Evolutionary conservation across 1,140 invertebrate species (phyloP).

Genomic region (Dreissena polymorpha): DNA sequence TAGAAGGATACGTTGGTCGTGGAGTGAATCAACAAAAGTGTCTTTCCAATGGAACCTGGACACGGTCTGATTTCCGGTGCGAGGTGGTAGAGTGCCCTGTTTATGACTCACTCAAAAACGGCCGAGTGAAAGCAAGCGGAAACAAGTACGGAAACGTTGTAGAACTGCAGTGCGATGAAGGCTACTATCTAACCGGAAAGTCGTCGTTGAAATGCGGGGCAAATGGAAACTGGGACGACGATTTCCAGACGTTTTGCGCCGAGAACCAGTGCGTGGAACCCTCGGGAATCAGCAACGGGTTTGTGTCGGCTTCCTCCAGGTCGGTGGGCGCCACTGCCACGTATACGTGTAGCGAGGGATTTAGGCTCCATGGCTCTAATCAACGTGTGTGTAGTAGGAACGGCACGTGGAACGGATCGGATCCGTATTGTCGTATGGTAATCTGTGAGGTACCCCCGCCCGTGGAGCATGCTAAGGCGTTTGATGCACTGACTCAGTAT

Average conservation of each 20-base stretch:
- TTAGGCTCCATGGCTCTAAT: slow-evolving; percentile 37
- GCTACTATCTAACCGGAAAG: slow-evolving; percentile 71
- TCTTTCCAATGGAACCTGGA: slow-evolving; percentile 65
- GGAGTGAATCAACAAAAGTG: slow-evolving; percentile 70
- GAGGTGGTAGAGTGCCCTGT: slow-evolving; percentile 59
- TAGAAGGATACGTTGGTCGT: slow-evolving; percentile 72
- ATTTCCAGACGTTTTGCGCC: slow-evolving; percentile 43
- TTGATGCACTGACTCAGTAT: slow-evolving; percentile 33
- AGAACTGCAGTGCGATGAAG: slow-evolving; percentile 70
- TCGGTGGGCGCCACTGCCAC: slow-evolving; percentile 22
- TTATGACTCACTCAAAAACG: slow-evolving; percentile 59
- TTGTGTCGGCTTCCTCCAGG: neutral
- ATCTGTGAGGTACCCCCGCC: slow-evolving; percentile 54
- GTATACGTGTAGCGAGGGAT: slow-evolving; percentile 59
- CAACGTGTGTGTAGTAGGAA: slow-evolving; percentile 36
- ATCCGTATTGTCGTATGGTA: slow-evolving; percentile 58
- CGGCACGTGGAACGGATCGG: slow-evolving; percentile 51
- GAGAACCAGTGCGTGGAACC: slow-evolving; percentile 48
- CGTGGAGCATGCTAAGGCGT: slow-evolving; percentile 46
- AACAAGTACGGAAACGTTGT: slow-evolving; percentile 55
- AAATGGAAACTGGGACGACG: slow-evolving; percentile 58
- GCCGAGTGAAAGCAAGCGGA: slow-evolving; percentile 28
- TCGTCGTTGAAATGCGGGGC: slow-evolving; percentile 57
- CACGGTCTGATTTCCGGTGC: slow-evolving; percentile 60
- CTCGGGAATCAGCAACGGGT: slow-evolving; percentile 43